Percentiles rank a stretch among this genome's conserved stretches.
These are phyloP conservation scores for Campylorhamphus procurvoides DNA, from an alignment of 2,113 vertebrate species.

Conservation along the genomic window DNA sequence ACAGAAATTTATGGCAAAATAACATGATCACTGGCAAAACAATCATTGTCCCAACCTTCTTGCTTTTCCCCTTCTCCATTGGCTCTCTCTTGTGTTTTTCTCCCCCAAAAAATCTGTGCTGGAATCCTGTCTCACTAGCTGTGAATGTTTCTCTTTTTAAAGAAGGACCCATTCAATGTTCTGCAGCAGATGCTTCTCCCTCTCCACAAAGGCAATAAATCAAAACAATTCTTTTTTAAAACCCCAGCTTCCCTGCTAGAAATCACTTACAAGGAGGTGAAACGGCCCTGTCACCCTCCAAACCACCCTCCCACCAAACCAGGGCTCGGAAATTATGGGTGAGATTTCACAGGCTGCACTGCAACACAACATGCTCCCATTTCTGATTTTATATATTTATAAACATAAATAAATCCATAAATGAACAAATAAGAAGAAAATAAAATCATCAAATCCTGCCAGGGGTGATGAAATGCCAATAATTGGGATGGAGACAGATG, in stretches of 20 bases:
- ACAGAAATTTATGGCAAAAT: not conserved
- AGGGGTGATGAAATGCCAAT: too few species aligned
- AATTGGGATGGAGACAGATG: not conserved
- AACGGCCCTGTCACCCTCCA: not conserved
- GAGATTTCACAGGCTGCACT: not conserved
- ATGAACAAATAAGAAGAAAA: not conserved
- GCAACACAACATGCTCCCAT: accelerated
- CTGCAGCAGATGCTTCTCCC: not conserved
- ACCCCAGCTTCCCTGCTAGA: not conserved
- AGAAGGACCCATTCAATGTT: not conserved
- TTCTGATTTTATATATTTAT: not conserved
- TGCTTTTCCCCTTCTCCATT: not conserved
- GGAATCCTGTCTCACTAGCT: not conserved
- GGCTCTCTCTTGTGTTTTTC: accelerated
- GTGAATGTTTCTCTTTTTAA: not conserved
- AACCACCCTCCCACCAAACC: not conserved
- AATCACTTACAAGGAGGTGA: not conserved
- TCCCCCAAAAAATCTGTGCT: accelerated
- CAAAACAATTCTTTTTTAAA: not conserved
- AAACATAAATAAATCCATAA: too few species aligned
- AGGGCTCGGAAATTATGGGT: not conserved
- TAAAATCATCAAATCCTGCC: not conserved
- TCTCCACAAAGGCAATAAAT: not conserved
- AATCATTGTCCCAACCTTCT: not conserved
- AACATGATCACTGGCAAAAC: accelerated